Conservation (phyloP, 1,140 invertebrate genomes). For the Ips nitidus region DNA sequence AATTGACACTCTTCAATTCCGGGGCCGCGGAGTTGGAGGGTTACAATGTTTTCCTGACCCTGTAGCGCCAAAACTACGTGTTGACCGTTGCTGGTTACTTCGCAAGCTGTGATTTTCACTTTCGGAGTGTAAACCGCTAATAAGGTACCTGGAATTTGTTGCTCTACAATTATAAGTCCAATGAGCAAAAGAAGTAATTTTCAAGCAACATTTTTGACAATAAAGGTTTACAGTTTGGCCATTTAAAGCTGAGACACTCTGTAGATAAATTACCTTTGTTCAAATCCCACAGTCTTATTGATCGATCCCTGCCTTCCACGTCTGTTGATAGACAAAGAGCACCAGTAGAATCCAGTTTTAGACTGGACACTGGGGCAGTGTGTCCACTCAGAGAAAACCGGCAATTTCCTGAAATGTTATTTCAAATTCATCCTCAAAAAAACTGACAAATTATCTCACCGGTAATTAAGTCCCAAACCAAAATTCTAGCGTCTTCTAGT, state of each 20-base stretch:
- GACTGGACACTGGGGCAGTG: slow-evolving; percentile 69
- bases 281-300: slow-evolving; percentile 77
- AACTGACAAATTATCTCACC: slow-evolving; percentile 54
- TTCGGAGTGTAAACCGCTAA: slow-evolving; percentile 78
- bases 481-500: slow-evolving; percentile 74
- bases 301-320: slow-evolving; percentile 66
- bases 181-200: background rate
- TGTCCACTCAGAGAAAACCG: slow-evolving; percentile 74
- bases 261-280: slow-evolving; percentile 61
- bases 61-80: slow-evolving; percentile 70
- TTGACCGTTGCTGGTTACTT: slow-evolving; percentile 70
- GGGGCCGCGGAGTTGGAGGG: slow-evolving; percentile 63
- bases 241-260: background rate
- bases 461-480: slow-evolving; percentile 87
- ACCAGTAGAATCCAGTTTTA: slow-evolving; percentile 71
- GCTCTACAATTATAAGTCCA: background rate
- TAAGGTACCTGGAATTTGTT: slow-evolving; percentile 62
- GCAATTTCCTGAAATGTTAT: slow-evolving; percentile 60
- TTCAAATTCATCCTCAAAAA: background rate
- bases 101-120: slow-evolving; percentile 71
- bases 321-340: slow-evolving; percentile 72
- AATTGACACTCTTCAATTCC: slow-evolving; percentile 49
- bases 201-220: slow-evolving; percentile 7
- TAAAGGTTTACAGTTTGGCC: background rate
- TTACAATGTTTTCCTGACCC: slow-evolving; percentile 63